These are phyloP conservation scores for Nemurella pictetii DNA, from an alignment of 2,888 invertebrate genomes.

Conservation along the genomic window DNA sequence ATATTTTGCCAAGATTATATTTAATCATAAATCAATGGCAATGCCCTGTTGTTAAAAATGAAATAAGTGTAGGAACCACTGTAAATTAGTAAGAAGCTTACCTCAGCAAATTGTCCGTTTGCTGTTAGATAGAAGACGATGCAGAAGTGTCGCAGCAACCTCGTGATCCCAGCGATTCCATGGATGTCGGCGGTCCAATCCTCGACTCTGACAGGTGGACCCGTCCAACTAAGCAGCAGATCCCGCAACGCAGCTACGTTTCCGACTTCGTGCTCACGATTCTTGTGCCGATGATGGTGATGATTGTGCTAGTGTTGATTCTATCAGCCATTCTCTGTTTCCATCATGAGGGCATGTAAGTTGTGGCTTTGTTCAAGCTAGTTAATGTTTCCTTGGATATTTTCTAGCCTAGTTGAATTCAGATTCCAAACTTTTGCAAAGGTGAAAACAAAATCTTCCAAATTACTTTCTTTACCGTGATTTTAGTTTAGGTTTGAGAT, in stretches of 20 bases:
- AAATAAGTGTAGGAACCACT: no score
- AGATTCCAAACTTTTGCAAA: no score
- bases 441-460: no score
- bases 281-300: conserved; percentile 68
- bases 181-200: neutral
- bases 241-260: conserved; percentile 71
- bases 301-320: conserved; percentile 66
- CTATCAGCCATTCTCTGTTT: conserved; percentile 75
- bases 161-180: conserved; percentile 36
- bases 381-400: no score
- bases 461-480: no score
- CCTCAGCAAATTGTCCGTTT: neutral
- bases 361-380: no score
- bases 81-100: no score
- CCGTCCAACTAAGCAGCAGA: conserved; percentile 60
- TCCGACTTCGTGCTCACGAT: conserved; percentile 71
- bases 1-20: no score
- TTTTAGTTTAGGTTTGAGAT: no score
- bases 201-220: conserved; percentile 58
- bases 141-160: conserved; percentile 49
- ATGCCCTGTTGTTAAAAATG: no score
- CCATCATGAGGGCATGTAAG: conserved; percentile 77
- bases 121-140: conserved; percentile 46
- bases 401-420: no score
- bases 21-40: no score